Conservation (phyloP, 2,888 invertebrate species). For the Himalopsyche japonica region DNA sequence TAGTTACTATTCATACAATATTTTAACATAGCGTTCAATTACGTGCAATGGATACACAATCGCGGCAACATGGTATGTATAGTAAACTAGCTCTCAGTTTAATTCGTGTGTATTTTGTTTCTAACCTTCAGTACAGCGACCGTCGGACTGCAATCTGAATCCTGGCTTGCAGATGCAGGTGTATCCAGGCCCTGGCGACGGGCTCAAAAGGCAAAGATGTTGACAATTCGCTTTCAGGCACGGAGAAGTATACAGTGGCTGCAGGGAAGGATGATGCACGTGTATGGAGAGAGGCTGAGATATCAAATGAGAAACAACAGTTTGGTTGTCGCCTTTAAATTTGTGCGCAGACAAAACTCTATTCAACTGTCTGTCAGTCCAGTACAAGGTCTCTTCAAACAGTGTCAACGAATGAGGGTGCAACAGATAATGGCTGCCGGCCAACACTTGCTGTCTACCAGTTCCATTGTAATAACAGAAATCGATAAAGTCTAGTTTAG, state of each 20-base stretch:
- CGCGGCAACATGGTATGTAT: too few species aligned
- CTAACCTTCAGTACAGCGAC: conserved; percentile 70
- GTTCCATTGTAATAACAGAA: conserved; percentile 96
- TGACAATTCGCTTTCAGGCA: conserved; percentile 78
- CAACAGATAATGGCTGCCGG: conserved; percentile 87
- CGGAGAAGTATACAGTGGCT: conserved; percentile 78
- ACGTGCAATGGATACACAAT: too few species aligned
- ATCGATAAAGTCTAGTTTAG: conserved; percentile 96
- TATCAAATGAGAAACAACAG: conserved; percentile 91
- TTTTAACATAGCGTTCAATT: too few species aligned
- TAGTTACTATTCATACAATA: too few species aligned
- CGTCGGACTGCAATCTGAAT: conserved; percentile 68
- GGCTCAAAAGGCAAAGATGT: conserved; percentile 91
- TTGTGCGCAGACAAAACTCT: conserved; percentile 89
- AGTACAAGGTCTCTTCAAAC: conserved; percentile 95
- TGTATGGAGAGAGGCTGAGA: conserved; percentile 94
- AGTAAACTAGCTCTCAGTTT: too few species aligned
- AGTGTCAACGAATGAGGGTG: conserved; percentile 95
- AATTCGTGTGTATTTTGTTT: too few species aligned
- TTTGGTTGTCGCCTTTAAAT: conserved; percentile 88
- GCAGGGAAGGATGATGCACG: conserved; percentile 92
- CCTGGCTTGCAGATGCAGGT: conserved; percentile 93
- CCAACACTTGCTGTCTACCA: conserved; percentile 84
- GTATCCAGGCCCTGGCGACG: conserved; percentile 69
- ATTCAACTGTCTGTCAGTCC: conserved; percentile 94